Percentiles rank a stretch among this genome's conserved stretches.
Evolutionary conservation across 1,140 invertebrate species (phyloP).

Genomic region (Listronotus bonariensis): DNA sequence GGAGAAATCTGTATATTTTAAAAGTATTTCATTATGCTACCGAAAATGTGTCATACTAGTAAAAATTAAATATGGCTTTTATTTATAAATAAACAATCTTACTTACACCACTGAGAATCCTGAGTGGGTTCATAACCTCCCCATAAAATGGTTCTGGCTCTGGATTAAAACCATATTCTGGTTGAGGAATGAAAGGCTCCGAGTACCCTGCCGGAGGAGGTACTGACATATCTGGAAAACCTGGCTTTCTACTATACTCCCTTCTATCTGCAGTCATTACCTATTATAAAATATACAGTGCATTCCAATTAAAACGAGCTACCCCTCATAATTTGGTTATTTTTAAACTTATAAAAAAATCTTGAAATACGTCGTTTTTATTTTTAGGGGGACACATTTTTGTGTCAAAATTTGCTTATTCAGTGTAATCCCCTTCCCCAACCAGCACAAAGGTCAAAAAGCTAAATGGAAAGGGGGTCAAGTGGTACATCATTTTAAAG

Average conservation of each 20-base stretch:
- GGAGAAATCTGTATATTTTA: no score
- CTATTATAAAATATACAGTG: conserved; percentile 52
- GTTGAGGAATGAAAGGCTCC: conserved; percentile 62
- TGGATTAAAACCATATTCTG: conserved; percentile 60
- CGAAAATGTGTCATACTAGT: no score
- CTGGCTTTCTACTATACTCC: conserved; percentile 75
- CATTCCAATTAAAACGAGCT: neutral
- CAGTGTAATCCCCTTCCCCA: no score
- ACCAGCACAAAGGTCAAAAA: no score
- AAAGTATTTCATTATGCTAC: no score
- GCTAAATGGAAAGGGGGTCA: no score
- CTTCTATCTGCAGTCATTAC: conserved; percentile 86
- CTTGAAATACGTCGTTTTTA: no score
- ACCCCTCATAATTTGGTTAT: neutral
- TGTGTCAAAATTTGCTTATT: no score
- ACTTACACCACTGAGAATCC: conserved; percentile 70
- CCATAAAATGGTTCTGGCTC: conserved; percentile 72
- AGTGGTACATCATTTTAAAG: no score
- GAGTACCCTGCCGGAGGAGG: conserved; percentile 61
- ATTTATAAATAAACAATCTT: conserved; percentile 23
- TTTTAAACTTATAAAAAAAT: no score
- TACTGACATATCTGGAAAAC: conserved; percentile 68
- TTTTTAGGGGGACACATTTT: no score
- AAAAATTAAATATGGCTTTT: no score
- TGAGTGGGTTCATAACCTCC: conserved; percentile 72